These are phyloP conservation scores for Palaemon carinicauda DNA, from an alignment of 1,140 invertebrate genomes.

Conservation along the genomic window DNA sequence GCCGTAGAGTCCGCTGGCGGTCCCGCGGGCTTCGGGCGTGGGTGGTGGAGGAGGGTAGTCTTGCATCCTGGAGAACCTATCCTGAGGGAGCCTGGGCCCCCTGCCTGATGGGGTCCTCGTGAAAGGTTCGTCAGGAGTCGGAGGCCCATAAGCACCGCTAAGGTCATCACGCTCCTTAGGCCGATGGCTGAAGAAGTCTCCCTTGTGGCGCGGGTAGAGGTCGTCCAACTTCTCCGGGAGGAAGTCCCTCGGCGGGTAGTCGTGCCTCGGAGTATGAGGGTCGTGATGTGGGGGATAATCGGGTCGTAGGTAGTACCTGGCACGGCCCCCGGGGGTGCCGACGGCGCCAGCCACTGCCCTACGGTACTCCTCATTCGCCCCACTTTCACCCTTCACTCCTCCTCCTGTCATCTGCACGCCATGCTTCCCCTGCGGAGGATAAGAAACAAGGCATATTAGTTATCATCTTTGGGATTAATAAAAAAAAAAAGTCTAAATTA, in stretches of 20 bases:
- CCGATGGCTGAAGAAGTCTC: slow-evolving; percentile 55
- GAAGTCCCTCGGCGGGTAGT: slow-evolving; percentile 55
- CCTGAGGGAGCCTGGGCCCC: slow-evolving; percentile 35
- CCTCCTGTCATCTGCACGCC: slow-evolving; percentile 59
- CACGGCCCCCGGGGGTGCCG: slow-evolving; percentile 31
- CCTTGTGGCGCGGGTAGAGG: slow-evolving; percentile 58
- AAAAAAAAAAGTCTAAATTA: no score
- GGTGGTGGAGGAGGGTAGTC: slow-evolving; percentile 57
- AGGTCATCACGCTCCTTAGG: slow-evolving; percentile 59
- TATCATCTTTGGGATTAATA: no score
- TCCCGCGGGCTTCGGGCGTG: slow-evolving; percentile 48
- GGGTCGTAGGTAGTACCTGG: slow-evolving; percentile 55
- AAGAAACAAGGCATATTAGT: neutral
- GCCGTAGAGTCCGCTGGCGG: slow-evolving; percentile 16
- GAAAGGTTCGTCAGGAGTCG: slow-evolving; percentile 57
- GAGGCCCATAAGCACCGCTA: slow-evolving; percentile 33
- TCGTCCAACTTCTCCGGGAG: slow-evolving; percentile 58
- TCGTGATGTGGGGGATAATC: slow-evolving; percentile 55
- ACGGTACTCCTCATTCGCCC: slow-evolving; percentile 45
- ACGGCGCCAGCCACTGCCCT: slow-evolving; percentile 34
- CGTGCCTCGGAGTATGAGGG: slow-evolving; percentile 48
- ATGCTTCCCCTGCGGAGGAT: slow-evolving; percentile 55
- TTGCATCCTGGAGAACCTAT: slow-evolving; percentile 52
- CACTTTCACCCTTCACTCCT: slow-evolving; percentile 52
- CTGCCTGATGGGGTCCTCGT: slow-evolving; percentile 43